Conservation (phyloP, 2,888 invertebrate species). For the Macrosiphum euphorbiae region DNA sequence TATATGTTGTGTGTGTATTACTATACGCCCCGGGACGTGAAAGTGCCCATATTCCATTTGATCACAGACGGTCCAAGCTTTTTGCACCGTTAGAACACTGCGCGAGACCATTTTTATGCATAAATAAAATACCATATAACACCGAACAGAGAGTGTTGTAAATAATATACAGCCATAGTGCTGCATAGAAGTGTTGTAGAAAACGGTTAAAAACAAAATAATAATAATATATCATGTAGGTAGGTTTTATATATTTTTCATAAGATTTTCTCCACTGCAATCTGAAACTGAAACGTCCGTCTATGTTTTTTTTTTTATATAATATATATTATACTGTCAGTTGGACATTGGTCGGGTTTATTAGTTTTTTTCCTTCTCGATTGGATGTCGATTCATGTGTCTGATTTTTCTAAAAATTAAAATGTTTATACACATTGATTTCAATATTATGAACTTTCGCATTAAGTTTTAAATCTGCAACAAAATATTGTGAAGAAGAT, state of each 20-base stretch:
- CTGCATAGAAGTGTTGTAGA: neutral
- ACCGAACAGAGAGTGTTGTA: neutral
- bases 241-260: neutral
- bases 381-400: neutral
- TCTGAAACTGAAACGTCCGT: neutral
- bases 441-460: neutral
- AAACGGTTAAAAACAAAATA: neutral
- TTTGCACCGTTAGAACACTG: neutral
- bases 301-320: neutral
- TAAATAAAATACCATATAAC: neutral
- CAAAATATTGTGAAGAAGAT: neutral
- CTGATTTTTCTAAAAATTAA: neutral
- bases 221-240: neutral
- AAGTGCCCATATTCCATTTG: constrained; percentile 2
- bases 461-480: neutral
- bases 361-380: neutral
- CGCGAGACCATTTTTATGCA: too few relatives aligned
- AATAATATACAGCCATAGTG: neutral
- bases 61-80: neutral
- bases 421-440: neutral
- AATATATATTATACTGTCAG: too few relatives aligned
- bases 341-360: neutral
- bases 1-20: neutral
- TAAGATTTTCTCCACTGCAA: neutral
- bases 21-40: neutral